phyloP scores from a whole-genome alignment of 2,113 vertebrate species.

The Acanthisitta chloris region DNA sequence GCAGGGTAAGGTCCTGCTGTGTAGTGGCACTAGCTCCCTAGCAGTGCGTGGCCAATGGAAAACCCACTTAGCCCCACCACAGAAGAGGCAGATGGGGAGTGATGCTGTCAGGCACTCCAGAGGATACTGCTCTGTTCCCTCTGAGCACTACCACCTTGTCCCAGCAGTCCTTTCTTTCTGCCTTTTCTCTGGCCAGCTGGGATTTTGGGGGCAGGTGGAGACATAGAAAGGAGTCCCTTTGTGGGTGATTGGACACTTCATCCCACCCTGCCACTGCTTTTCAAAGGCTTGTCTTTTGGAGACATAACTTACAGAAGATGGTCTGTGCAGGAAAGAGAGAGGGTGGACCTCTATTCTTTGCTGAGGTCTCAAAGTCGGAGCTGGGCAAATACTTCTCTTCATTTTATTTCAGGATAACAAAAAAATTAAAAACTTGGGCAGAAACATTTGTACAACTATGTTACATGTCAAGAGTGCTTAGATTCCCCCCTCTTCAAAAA shows the following conservation, averaged over 20 bases:
- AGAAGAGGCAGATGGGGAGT: neutral
- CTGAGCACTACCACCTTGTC: neutral
- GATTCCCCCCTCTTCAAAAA: neutral
- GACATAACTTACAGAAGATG: neutral
- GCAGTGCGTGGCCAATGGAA: neutral
- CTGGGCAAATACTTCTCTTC: neutral
- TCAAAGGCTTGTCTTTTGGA: neutral
- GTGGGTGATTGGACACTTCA: neutral
- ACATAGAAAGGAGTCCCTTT: neutral
- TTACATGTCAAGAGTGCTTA: neutral
- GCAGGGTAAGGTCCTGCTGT: neutral
- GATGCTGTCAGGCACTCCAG: neutral
- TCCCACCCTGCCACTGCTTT: neutral
- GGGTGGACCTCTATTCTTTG: neutral
- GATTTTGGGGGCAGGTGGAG: neutral
- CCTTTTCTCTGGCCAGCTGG: neutral
- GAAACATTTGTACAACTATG: neutral
- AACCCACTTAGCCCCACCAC: neutral
- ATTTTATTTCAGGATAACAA: neutral
- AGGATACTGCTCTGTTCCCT: neutral
- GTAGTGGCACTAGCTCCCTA: neutral
- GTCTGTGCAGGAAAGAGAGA: neutral
- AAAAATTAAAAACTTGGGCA: neutral
- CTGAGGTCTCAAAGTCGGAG: neutral
- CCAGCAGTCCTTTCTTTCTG: neutral